Base-by-base conservation (phyloP, 2,797 vertebrate genomes). In the Rhyacichthys aspro region DNA sequence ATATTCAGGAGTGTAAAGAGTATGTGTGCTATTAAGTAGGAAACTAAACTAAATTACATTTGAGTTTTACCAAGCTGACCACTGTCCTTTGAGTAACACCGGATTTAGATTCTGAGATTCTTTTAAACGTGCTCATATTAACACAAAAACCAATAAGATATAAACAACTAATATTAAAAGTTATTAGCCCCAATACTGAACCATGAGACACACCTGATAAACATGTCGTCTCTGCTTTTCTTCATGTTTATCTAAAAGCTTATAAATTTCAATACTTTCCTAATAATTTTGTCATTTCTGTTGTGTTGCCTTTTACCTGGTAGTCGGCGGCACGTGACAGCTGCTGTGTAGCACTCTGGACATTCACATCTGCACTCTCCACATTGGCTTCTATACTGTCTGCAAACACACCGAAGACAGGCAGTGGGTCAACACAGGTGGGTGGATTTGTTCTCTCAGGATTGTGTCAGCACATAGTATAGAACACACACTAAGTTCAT, bases 311-410 rank as follows among this genome's bases (percentile, higher is more conserved):
- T 5, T 56, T 91, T 94, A 99, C 98, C 96, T 99, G 97, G 70
- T 97, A 94, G 1, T 90, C 82, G 0, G 95, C 90, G 2, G 97
- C 98, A 43, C 92, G 94, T 7, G 92, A 61, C 33, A 99, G 91
- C 69, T 99, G 96, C 73, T 98, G 95, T 46, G 93, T 95, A 66
- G 91, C 98, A 45, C 85, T 93, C 52, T 98, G 94, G 61, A 99
- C 95, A 0, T 92, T 88, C 16, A 93, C 86, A 0, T 97, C 94
- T 11, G 95, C 90, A 19, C 14, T 95, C 87, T 98, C 96, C 73
- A 98, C 95, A 0, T 98, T 96, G 84, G 97, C 96, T 82, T 97
- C 96, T 91, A 96, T 97, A 74, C 94, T 96, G 72, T 95, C 95
- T 96, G 83, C 43, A 68, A 39, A 48, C 57, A 70, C 19, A 64